A percentile compares a stretch with the other conserved stretches of the same genome.
phyloP scores from a whole-genome alignment of 1,140 invertebrate genomes.

The Anastrepha obliqua region DNA sequence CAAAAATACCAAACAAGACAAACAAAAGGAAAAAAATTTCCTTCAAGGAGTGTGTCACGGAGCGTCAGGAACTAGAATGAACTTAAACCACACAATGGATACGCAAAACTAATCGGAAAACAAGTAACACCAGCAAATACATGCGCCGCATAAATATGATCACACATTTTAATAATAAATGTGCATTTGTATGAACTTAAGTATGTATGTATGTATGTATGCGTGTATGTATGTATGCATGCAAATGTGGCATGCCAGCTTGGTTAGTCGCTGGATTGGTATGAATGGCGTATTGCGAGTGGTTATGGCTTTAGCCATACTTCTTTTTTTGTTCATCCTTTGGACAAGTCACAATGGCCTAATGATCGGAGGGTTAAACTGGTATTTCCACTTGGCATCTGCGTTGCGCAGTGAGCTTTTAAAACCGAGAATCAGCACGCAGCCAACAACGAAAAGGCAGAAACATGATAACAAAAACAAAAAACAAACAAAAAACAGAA shows the following conservation, averaged over 20 bases:
- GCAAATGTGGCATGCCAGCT: too few species aligned
- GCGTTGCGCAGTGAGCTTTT: constrained; percentile 28
- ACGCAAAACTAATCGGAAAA: constrained; percentile 18
- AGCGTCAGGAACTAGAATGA: constrained; percentile 22
- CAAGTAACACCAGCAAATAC: neutral
- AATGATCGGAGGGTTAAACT: constrained; percentile 16
- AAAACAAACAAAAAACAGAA: neutral
- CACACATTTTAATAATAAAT: neutral
- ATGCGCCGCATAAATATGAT: neutral
- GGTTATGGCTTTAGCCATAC: neutral
- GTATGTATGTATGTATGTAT: too few species aligned
- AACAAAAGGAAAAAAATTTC: neutral
- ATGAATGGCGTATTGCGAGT: neutral
- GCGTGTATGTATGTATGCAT: too few species aligned
- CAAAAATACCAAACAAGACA: constrained; percentile 9
- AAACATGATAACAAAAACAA: neutral
- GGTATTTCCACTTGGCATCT: constrained; percentile 30
- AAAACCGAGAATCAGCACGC: neutral
- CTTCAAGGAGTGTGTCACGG: constrained; percentile 11
- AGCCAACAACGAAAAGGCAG: neutral
- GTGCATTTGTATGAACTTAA: too few species aligned
- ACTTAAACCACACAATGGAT: neutral
- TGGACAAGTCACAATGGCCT: neutral
- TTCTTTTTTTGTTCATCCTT: neutral
- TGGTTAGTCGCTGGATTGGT: too few species aligned